Evolutionary conservation across 2,888 invertebrate genomes (phyloP).

Genomic region (Orchesellides sinensis): DNA sequence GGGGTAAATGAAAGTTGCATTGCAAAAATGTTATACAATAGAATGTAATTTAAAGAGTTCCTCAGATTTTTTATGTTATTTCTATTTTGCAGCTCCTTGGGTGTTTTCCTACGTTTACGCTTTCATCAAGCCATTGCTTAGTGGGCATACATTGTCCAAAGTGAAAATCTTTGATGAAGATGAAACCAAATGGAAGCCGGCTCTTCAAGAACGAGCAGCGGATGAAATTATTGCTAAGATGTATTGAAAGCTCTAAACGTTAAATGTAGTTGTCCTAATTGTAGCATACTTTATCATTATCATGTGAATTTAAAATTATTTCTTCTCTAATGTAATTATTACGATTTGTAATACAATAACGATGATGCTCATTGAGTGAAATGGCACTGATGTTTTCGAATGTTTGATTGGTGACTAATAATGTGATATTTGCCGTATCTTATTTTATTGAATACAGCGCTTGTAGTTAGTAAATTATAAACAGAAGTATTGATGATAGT

Average conservation of each 20-base stretch:
- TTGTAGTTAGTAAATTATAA: no score
- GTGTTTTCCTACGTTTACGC: constrained; percentile 67
- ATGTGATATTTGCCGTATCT: no score
- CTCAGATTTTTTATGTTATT: background rate
- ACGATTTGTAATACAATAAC: no score
- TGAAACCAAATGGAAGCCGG: constrained; percentile 60
- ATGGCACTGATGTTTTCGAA: no score
- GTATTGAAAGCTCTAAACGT: constrained; percentile 4
- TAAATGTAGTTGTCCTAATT: background rate
- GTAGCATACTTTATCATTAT: background rate
- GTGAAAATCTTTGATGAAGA: constrained; percentile 66
- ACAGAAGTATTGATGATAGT: no score
- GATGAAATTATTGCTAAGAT: constrained; percentile 46
- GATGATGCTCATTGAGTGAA: no score
- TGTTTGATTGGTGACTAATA: no score
- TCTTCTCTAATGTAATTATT: no score
- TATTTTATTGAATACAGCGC: no score
- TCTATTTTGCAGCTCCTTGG: constrained; percentile 57
- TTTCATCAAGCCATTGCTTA: constrained; percentile 61
- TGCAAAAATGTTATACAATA: background rate
- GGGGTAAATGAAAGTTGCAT: constrained; percentile 14
- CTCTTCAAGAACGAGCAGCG: constrained; percentile 35
- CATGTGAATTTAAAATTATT: background rate
- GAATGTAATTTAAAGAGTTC: background rate
- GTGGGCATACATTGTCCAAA: constrained; percentile 63